Conservation (phyloP, 2,888 invertebrate genomes). For the Eretmocerus hayati region DNA sequence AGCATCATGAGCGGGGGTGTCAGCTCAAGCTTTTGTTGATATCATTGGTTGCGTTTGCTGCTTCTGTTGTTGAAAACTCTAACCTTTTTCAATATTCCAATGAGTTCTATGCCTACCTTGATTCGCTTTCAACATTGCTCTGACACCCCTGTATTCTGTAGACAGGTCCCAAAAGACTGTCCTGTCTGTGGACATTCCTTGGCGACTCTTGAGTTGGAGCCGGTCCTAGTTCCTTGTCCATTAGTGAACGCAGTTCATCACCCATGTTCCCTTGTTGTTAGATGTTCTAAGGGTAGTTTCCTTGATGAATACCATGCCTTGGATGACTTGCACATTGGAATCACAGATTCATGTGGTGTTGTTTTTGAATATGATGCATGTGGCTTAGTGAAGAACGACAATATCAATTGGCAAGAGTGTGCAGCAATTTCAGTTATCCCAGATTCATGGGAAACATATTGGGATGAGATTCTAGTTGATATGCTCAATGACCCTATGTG, state of each 20-base stretch:
- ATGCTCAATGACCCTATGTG: constrained; percentile 57
- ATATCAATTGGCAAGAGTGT: constrained; percentile 35
- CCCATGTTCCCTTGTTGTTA: constrained; percentile 75
- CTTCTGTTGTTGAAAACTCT: too few species aligned
- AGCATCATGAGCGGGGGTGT: too few species aligned
- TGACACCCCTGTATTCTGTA: constrained; percentile 72
- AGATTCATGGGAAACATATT: constrained; percentile 37
- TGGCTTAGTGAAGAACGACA: constrained; percentile 53
- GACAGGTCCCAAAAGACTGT: constrained; percentile 68
- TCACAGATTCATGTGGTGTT: constrained; percentile 72
- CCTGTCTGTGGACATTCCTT: constrained; percentile 57
- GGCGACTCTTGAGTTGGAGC: constrained; percentile 19
- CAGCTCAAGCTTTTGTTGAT: too few species aligned
- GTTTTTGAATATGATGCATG: constrained; percentile 80
- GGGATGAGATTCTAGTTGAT: constrained; percentile 35
- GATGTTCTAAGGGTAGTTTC: constrained; percentile 83
- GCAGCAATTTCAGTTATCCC: constrained; percentile 32
- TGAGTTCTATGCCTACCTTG: too few species aligned
- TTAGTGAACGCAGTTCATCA: constrained; percentile 75
- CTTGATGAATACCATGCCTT: constrained; percentile 76
- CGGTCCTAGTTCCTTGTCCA: constrained; percentile 70
- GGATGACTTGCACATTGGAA: constrained; percentile 83
- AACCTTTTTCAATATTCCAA: too few species aligned
- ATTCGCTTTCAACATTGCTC: constrained; percentile 88
- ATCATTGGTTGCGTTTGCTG: too few species aligned